These are phyloP conservation scores for Macrochelys suwanniensis DNA, from an alignment of 2,797 vertebrate species.

Conservation along the genomic window DNA sequence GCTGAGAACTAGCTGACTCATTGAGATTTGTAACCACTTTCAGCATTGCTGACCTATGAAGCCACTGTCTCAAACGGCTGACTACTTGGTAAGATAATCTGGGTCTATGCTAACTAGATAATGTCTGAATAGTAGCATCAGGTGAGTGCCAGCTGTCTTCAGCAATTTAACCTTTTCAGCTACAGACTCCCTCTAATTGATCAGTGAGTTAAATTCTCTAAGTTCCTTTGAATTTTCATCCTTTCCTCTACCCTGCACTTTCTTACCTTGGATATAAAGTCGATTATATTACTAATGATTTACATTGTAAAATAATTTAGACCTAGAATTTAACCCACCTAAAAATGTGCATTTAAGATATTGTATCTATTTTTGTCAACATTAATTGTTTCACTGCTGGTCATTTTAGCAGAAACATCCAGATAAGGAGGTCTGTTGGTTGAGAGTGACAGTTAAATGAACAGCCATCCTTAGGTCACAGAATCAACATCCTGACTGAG, in stretches of 20 bases:
- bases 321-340: no score
- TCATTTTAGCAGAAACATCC: no score
- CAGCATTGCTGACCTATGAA: neutral
- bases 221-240: conserved; percentile 25
- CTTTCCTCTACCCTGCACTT: neutral
- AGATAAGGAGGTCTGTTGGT: no score
- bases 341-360: no score
- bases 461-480: neutral
- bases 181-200: conserved; percentile 11
- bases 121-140: conserved; percentile 23
- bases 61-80: neutral
- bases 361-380: no score
- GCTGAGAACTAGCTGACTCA: conserved; percentile 4
- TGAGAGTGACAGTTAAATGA: neutral
- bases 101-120: neutral
- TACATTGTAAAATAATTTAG: neutral
- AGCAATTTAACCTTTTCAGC: conserved; percentile 22
- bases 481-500: neutral
- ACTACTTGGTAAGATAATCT: neutral
- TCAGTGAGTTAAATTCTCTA: conserved; percentile 50
- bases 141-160: conserved; percentile 1
- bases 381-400: no score
- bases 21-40: conserved; percentile 27
- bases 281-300: neutral
- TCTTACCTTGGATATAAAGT: conserved; percentile 7